Evolutionary conservation across 2,888 invertebrate species (phyloP).

Genomic region (Xiphydria camelus): DNA sequence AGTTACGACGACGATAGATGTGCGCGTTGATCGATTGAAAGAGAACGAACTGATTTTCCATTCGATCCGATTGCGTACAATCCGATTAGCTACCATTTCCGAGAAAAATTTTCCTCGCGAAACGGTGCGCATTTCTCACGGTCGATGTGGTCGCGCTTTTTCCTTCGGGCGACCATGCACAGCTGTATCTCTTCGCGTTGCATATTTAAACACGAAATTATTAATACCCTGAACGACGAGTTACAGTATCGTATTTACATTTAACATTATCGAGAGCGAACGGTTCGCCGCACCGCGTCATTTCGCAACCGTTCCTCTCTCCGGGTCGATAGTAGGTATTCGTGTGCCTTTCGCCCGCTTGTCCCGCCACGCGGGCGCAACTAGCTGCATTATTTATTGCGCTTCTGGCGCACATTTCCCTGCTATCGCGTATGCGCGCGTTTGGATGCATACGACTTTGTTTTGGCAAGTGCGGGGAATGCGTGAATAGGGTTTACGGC

Average conservation of each 20-base stretch:
- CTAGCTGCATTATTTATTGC: constrained; percentile 2
- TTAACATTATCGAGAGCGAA: constrained; percentile 2
- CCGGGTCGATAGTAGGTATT: background rate
- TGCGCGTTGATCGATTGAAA: too few relatives aligned
- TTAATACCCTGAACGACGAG: too few relatives aligned
- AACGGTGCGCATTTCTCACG: too few relatives aligned
- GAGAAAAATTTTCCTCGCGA: too few relatives aligned
- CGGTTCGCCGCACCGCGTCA: background rate
- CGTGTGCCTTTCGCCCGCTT: background rate
- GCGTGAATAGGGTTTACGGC: constrained; percentile 3
- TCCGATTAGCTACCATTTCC: too few relatives aligned
- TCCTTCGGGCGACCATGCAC: too few relatives aligned
- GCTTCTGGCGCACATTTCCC: constrained; percentile 1
- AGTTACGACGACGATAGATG: too few relatives aligned
- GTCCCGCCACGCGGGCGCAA: background rate
- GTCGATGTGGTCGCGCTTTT: too few relatives aligned
- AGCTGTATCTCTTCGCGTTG: too few relatives aligned
- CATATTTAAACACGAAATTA: too few relatives aligned
- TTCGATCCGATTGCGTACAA: too few relatives aligned
- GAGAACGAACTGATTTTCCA: too few relatives aligned
- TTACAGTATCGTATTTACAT: background rate
- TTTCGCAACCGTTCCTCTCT: background rate
- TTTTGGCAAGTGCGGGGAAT: background rate
- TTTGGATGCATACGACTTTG: background rate
- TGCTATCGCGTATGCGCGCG: background rate